Base-by-base conservation (phyloP, 92 coral and sea anemone genomes). In the Palythoa caribaeorum region DNA sequence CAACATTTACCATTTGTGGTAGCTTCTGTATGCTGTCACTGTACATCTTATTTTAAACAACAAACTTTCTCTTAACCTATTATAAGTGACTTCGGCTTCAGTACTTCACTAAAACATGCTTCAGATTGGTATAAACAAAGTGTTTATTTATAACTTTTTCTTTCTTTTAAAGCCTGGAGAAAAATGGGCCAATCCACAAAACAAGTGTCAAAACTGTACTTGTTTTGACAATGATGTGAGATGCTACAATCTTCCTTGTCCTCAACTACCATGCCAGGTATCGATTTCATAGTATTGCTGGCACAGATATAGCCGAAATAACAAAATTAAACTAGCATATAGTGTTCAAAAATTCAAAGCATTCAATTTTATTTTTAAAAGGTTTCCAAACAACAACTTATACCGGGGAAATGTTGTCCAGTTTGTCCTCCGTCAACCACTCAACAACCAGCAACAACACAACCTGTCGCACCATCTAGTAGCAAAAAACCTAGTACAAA, bases 201-300 rank as follows among this genome's bases (percentile, higher is more conserved):
- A 91, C 72, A 88, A 87, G 78, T 91, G 93, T 77, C 91, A 88
- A 55, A 90, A 91, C 39, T 91, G 93, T 59, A 63, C 88, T 38
- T 91, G 93, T 87, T 91, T 91, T 78, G 83, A 91, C 83, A 91
- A 91, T 77, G 65, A 88, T 7, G 87, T 91, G 38, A 73, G 60
- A 36, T 91, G 93, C 60, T 91, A 83, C 52, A 60, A 88, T n/a
- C 73, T 69, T 68, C 83, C 80, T n/a, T 91, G 93, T 48, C 93
- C 91, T 21, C 68, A 76, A 10, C 52, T 87, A 3, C 57, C 75
- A 15, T 91, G 93, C 75, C 66, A 90, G 84, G 93, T 91, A 88
- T 74, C 1, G 15, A 6, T 52, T 36, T 12, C 2, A 6, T 9
- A 70, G 5, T 11, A 9, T 36, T 7, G 9, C 5, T 36, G 13